These are phyloP conservation scores for Phaonia tiefii DNA, from an alignment of 2,888 invertebrate genomes.

Conservation along the genomic window DNA sequence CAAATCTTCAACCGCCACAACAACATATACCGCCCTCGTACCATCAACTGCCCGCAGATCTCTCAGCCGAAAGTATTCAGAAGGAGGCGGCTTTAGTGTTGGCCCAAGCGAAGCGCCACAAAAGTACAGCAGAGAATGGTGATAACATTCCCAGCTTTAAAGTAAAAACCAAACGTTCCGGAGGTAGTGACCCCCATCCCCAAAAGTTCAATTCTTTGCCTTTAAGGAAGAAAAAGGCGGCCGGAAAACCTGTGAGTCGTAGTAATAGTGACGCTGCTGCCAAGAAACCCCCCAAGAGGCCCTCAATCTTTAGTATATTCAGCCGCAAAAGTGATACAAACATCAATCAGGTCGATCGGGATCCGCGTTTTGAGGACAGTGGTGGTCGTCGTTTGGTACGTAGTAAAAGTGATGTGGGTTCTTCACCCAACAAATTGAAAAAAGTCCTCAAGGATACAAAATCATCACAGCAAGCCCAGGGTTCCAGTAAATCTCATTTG, in stretches of 20 bases:
- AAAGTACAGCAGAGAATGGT: conserved; percentile 83
- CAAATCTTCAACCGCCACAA: conserved; percentile 75
- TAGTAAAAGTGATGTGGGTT: conserved; percentile 85
- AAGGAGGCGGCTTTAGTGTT: conserved; percentile 89
- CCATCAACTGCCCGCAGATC: conserved; percentile 84
- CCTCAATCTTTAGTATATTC: conserved; percentile 86
- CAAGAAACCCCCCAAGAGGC: conserved; percentile 81
- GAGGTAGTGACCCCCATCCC: conserved; percentile 61
- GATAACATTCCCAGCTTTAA: conserved; percentile 77
- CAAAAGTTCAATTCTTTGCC: conserved; percentile 86
- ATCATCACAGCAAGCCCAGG: conserved; percentile 74
- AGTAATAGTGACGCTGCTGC: conserved; percentile 83
- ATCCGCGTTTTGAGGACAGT: conserved; percentile 81
- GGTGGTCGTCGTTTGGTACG: conserved; percentile 82
- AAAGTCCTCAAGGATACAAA: conserved; percentile 69
- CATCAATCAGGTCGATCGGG: conserved; percentile 78
- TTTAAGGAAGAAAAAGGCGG: conserved; percentile 82
- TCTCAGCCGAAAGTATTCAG: conserved; percentile 87
- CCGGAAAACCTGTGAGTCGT: conserved; percentile 81
- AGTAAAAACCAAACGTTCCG: conserved; percentile 73
- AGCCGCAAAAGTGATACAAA: conserved; percentile 83
- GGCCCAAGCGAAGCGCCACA: conserved; percentile 87
- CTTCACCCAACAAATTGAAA: conserved; percentile 71
- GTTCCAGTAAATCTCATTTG: conserved; percentile 80
- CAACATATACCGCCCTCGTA: conserved; percentile 77